These are phyloP conservation scores for Morbakka virulenta DNA, from an alignment of 30 jellyfish, hydroid and myxozoan species.

Conservation along the genomic window DNA sequence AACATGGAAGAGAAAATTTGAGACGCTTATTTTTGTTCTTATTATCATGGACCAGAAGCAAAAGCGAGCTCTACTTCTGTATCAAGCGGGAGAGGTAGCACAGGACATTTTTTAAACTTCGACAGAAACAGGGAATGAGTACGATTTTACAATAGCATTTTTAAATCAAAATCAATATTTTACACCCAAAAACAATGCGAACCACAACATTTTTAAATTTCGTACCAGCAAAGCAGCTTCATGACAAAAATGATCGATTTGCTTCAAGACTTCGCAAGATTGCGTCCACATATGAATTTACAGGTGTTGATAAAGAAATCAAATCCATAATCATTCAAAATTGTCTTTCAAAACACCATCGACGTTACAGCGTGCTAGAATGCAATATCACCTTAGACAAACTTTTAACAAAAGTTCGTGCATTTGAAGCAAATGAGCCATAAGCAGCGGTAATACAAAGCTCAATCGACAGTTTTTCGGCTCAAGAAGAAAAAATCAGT, in stretches of 20 bases:
- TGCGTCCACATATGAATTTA: background rate
- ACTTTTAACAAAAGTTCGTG: background rate
- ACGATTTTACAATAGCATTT: background rate
- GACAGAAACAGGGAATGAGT: background rate
- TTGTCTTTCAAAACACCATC: background rate
- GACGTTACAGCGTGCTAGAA: background rate
- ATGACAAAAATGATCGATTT: background rate
- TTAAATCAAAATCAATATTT: too few relatives aligned
- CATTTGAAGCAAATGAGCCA: background rate
- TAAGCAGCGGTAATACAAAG: too few relatives aligned
- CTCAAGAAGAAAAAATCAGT: too few relatives aligned
- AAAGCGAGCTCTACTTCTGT: background rate
- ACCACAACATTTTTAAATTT: too few relatives aligned
- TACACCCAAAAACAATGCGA: background rate
- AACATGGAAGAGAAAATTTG: background rate
- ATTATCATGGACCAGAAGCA: background rate
- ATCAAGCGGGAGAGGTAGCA: background rate
- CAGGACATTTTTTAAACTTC: background rate
- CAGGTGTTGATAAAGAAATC: background rate
- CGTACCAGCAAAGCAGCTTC: too few relatives aligned
- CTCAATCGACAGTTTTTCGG: too few relatives aligned
- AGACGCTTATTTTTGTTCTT: background rate
- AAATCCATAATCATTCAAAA: background rate
- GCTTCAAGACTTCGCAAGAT: background rate
- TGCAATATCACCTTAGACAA: background rate